These are phyloP conservation scores for Anniella stebbinsi DNA, from an alignment of 2,797 vertebrate genomes.

Conservation along the genomic window DNA sequence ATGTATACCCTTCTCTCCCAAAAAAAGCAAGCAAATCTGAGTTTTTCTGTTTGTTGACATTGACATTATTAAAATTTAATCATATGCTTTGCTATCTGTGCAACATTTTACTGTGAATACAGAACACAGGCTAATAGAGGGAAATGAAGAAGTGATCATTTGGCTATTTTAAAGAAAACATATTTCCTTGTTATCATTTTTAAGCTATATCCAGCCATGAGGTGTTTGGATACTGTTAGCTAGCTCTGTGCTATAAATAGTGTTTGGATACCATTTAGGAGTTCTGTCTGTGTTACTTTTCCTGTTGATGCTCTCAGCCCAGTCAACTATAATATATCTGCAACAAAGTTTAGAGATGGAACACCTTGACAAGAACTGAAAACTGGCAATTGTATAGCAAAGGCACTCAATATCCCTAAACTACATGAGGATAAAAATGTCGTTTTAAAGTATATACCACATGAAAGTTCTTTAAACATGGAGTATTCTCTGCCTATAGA, in stretches of 20 bases:
- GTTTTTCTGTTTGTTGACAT: neutral
- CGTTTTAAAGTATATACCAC: neutral
- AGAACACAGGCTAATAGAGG: neutral
- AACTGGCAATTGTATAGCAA: constrained; percentile 11
- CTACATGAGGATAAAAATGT: neutral
- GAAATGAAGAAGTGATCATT: neutral
- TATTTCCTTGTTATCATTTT: neutral
- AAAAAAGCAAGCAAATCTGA: neutral
- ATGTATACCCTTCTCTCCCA: neutral
- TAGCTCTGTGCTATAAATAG: no score
- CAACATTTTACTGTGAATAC: neutral
- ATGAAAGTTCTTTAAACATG: neutral
- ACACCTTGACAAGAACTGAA: neutral
- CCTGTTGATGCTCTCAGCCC: neutral
- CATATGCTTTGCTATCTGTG: neutral
- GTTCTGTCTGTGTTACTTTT: neutral
- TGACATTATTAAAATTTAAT: neutral
- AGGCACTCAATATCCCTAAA: neutral
- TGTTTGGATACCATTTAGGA: neutral
- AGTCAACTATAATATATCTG: neutral
- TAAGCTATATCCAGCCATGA: neutral
- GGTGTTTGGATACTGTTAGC: neutral
- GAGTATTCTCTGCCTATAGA: accelerated
- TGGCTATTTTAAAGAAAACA: neutral
- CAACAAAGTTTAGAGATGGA: neutral